A percentile compares a stretch with the other conserved stretches of the same genome.
Conservation (phyloP, 1,140 invertebrate species). For the Apis florea region DNA sequence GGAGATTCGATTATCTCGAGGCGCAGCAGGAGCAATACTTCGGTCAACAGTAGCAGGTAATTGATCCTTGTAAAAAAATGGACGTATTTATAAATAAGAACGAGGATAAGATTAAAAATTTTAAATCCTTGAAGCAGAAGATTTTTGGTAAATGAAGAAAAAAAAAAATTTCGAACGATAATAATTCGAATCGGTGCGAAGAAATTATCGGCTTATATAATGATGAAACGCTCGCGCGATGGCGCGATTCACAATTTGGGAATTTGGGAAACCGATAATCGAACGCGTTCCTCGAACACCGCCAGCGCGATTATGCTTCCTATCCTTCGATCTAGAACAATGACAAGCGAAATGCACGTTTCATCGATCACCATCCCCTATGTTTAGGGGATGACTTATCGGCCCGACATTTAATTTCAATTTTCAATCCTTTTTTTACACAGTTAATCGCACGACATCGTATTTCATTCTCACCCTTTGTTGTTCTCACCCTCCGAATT, state of each 20-base stretch:
- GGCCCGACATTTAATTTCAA: background rate
- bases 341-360: slow-evolving; percentile 22
- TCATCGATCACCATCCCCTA: background rate
- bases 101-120: no score
- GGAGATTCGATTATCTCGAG: slow-evolving; percentile 93
- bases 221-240: background rate
- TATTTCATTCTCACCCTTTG: no score
- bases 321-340: slow-evolving; percentile 4
- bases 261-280: slow-evolving; percentile 14
- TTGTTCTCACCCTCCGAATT: no score
- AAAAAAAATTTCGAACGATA: background rate
- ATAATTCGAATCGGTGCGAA: background rate
- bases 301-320: background rate
- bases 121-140: background rate
- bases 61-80: slow-evolving; percentile 31
- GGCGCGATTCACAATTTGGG: background rate
- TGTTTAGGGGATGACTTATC: background rate
- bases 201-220: background rate
- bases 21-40: slow-evolving; percentile 89
- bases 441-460: background rate
- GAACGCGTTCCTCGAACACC: slow-evolving; percentile 8
- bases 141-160: background rate
- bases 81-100: no score
- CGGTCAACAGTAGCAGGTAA: slow-evolving; percentile 90
- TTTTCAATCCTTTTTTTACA: background rate